These are phyloP conservation scores for Caretta caretta DNA, from an alignment of 2,113 vertebrate species.

Conservation along the genomic window DNA sequence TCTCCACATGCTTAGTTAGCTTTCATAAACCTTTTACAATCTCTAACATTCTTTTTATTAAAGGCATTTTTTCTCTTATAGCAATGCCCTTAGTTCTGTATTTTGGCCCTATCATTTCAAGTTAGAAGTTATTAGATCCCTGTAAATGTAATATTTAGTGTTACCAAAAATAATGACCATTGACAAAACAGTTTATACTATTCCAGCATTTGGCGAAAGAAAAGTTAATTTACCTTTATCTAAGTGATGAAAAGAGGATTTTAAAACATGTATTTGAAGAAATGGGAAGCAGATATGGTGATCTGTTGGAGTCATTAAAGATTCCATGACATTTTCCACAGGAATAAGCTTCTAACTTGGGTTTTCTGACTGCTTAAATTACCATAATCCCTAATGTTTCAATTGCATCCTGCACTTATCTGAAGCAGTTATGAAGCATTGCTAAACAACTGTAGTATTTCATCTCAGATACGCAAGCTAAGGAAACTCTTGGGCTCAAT, in stretches of 20 bases:
- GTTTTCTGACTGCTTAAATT: neutral
- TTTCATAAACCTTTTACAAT: neutral
- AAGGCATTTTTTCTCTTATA: neutral
- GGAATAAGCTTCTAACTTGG: neutral
- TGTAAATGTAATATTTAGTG: neutral
- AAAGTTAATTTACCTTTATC: neutral
- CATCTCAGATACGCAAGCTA: neutral
- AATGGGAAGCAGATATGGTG: accelerated
- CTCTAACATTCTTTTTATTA: neutral
- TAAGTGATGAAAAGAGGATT: neutral
- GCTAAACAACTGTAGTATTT: neutral
- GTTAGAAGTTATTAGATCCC: neutral
- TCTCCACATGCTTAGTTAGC: neutral
- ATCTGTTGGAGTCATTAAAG: neutral
- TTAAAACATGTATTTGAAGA: neutral
- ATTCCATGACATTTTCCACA: neutral
- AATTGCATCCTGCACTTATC: neutral
- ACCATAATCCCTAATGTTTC: neutral
- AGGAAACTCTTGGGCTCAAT: neutral
- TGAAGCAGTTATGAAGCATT: neutral
- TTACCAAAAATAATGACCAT: neutral
- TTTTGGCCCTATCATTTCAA: neutral
- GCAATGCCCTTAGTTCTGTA: neutral
- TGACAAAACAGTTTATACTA: neutral
- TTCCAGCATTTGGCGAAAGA: neutral